phyloP scores from a whole-genome alignment of 2,888 invertebrate genomes.

The Caenorhabditis auriculariae region DNA sequence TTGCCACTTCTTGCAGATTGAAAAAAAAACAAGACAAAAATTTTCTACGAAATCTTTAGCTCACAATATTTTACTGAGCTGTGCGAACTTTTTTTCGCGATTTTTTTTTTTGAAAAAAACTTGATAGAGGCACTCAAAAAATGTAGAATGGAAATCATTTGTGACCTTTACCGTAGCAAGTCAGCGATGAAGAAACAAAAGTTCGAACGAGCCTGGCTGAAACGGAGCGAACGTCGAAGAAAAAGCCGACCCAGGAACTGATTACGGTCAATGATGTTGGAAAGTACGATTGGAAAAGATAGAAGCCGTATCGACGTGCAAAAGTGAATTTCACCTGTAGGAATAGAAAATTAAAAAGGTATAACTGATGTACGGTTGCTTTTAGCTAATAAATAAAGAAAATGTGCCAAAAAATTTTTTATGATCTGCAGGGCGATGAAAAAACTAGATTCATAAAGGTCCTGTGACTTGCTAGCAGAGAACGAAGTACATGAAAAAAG shows the following conservation, averaged over 20 bases:
- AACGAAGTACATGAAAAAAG: not conserved
- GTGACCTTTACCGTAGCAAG: no score
- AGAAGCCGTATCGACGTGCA: constrained; percentile 63
- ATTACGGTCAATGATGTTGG: constrained; percentile 61
- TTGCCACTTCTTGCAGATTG: not conserved
- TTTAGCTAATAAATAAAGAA: no score
- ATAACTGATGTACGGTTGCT: no score
- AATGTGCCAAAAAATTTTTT: not conserved
- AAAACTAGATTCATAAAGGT: not conserved
- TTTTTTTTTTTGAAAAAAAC: no score
- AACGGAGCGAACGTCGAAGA: constrained; percentile 62
- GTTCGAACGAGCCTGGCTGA: constrained; percentile 58
- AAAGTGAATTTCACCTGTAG: constrained; percentile 63
- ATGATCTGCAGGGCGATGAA: not conserved
- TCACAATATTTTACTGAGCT: not conserved
- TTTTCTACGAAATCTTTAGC: not conserved
- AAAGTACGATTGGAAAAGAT: constrained; percentile 63
- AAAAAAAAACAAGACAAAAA: not conserved
- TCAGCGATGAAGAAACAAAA: no score
- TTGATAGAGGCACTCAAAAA: no score
- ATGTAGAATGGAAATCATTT: no score
- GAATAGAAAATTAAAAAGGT: no score
- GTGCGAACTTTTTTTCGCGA: no score
- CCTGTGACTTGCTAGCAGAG: not conserved
- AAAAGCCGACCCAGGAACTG: constrained; percentile 63